These are phyloP conservation scores for Coracias cyanogaster DNA, from an alignment of 2,797 vertebrate genomes.

Conservation along the genomic window DNA sequence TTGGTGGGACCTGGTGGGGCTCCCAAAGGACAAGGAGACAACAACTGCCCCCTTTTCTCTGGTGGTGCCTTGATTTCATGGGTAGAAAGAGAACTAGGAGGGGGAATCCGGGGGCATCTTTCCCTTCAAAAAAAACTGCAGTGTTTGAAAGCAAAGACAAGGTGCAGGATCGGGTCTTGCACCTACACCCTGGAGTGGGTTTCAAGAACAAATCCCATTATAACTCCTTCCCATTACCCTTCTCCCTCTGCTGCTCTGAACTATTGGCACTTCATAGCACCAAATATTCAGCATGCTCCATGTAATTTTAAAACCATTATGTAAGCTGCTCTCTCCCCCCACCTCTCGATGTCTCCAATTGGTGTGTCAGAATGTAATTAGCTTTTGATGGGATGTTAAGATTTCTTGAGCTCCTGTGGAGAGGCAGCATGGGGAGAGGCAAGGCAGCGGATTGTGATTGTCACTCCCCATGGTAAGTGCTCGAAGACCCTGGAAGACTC, in stretches of 20 bases:
- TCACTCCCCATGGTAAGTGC: conserved; percentile 50
- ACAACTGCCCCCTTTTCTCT: background rate
- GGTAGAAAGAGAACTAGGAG: background rate
- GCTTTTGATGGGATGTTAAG: conserved; percentile 74
- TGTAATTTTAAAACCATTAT: conserved; percentile 33
- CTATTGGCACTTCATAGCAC: background rate
- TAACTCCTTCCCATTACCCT: background rate
- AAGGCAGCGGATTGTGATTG: conserved; percentile 49
- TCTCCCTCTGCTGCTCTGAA: background rate
- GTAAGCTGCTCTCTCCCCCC: conserved; percentile 14
- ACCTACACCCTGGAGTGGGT: background rate
- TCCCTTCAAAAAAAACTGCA: background rate
- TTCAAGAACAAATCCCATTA: background rate
- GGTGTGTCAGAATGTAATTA: conserved; percentile 71
- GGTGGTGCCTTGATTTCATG: background rate
- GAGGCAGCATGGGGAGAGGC: conserved; percentile 49
- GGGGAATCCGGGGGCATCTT: background rate
- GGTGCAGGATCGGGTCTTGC: background rate
- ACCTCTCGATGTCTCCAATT: conserved; percentile 6
- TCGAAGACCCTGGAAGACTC: conserved; percentile 53
- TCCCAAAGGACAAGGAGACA: background rate
- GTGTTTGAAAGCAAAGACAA: background rate
- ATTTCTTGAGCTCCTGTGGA: conserved; percentile 53
- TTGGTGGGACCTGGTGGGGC: background rate
- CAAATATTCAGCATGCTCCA: background rate